Percentiles rank a stretch among this genome's conserved stretches.
phyloP scores from a whole-genome alignment of 1,140 invertebrate species.

The Caenorhabditis remanei region DNA sequence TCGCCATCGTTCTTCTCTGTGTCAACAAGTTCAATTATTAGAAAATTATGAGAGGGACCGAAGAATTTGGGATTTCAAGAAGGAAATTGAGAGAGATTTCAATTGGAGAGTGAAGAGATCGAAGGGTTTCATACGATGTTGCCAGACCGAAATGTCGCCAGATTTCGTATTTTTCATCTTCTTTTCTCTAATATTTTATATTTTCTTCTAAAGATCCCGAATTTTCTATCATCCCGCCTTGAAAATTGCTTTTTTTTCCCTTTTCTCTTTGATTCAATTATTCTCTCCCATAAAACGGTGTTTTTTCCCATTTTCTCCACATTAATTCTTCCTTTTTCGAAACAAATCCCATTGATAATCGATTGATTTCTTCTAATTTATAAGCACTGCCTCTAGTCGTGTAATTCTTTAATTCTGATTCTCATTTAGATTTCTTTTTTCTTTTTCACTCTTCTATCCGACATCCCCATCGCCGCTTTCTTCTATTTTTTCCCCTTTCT shows the following conservation, averaged over 20 bases:
- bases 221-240: neutral
- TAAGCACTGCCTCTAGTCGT: conserved; percentile 47
- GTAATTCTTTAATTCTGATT: conserved; percentile 37
- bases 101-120: no score
- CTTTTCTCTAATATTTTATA: neutral
- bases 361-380: neutral
- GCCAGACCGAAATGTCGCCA: no score
- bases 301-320: neutral
- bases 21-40: conserved; percentile 50
- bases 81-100: no score
- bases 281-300: conserved; percentile 27
- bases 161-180: no score
- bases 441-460: neutral
- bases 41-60: neutral
- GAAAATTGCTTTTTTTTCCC: neutral
- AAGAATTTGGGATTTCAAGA: neutral
- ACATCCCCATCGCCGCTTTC: conserved; percentile 37
- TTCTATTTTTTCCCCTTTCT: neutral
- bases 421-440: conserved; percentile 4
- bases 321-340: neutral
- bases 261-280: neutral
- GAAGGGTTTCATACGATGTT: no score
- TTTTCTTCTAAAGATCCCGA: neutral
- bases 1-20: conserved; percentile 32
- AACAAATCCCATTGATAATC: neutral